phyloP scores from a whole-genome alignment of 1,140 invertebrate species.

The Dinoponera quadriceps region DNA sequence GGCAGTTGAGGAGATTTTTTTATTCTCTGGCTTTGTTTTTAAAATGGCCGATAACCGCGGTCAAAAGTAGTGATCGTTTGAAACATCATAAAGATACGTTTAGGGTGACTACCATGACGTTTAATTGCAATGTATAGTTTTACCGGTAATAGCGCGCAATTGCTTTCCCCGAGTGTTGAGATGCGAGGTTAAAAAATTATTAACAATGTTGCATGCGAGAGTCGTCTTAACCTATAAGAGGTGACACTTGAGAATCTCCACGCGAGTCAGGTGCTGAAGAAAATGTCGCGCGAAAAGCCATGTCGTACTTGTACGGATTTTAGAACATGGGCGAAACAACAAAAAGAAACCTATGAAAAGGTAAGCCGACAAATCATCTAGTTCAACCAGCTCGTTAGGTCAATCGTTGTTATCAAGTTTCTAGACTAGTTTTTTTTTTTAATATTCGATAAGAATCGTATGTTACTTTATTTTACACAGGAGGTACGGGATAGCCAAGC shows the following conservation, averaged over 20 bases:
- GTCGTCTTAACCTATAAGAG: neutral
- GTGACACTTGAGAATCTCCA: slow-evolving; percentile 18
- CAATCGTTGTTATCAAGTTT: slow-evolving; percentile 19
- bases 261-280: neutral
- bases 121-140: no score
- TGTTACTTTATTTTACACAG: slow-evolving; percentile 26
- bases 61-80: no score
- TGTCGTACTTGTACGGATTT: slow-evolving; percentile 92
- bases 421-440: neutral
- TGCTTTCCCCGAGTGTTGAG: no score
- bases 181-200: no score
- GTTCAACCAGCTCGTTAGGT: neutral
- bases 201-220: slow-evolving; percentile 16
- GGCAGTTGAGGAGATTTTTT: no score
- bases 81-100: no score
- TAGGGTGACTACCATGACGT: no score
- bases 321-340: slow-evolving; percentile 89
- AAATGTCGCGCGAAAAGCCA: slow-evolving; percentile 81
- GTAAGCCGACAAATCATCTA: slow-evolving; percentile 57
- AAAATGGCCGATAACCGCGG: no score
- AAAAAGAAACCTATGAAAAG: slow-evolving; percentile 85
- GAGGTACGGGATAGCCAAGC: slow-evolving; percentile 62
- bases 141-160: no score
- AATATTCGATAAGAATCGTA: neutral
- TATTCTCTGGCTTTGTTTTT: no score